Conservation (phyloP, 2,797 vertebrate genomes). For the Martes flavigula region DNA sequence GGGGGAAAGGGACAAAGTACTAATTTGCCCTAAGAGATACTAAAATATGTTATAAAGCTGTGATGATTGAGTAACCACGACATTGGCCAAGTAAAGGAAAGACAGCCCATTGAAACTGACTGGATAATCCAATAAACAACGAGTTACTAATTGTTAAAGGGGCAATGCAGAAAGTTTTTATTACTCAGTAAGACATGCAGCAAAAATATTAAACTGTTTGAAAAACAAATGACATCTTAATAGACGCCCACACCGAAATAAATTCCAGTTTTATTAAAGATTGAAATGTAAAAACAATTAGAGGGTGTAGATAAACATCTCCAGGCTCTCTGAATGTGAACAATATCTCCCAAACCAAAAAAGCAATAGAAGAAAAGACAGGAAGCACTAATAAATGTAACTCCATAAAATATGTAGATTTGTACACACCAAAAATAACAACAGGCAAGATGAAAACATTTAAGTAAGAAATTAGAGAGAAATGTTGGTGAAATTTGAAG, state of each 20-base stretch:
- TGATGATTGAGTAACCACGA: neutral
- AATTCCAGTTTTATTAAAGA: neutral
- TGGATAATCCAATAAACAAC: neutral
- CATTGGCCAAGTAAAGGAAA: neutral
- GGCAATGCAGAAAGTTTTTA: neutral
- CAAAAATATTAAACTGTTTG: neutral
- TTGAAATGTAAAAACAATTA: neutral
- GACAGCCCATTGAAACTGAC: neutral
- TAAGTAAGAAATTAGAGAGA: neutral
- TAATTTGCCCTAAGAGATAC: neutral
- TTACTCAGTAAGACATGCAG: neutral
- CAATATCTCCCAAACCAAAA: neutral
- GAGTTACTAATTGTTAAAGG: neutral
- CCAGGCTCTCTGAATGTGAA: neutral
- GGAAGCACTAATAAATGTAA: neutral
- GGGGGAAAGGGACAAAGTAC: neutral
- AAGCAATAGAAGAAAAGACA: neutral
- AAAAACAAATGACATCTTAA: neutral
- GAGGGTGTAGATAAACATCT: neutral
- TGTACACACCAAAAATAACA: neutral
- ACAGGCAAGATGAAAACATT: neutral
- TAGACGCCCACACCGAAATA: neutral
- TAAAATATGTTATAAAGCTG: neutral
- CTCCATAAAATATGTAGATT: neutral
- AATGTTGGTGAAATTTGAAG: neutral